phyloP scores from a whole-genome alignment of 2,113 vertebrate genomes.

The Bagarius yarrelli region DNA sequence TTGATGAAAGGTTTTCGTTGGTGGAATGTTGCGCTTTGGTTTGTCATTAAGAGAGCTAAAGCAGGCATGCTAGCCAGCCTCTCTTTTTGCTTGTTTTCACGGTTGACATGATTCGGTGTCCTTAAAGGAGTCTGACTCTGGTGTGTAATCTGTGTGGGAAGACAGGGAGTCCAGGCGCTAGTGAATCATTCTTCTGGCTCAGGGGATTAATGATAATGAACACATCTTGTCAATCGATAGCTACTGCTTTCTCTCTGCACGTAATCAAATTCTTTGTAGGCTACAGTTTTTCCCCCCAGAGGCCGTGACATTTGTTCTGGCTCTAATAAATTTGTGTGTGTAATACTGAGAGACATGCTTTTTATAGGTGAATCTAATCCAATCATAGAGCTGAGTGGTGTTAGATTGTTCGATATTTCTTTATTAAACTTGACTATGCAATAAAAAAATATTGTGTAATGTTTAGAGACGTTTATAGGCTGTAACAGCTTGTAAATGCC shows the following conservation, averaged over 20 bases:
- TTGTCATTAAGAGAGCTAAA: conserved; percentile 27
- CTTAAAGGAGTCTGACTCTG: neutral
- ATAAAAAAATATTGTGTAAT: too few relatives aligned
- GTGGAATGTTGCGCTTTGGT: neutral
- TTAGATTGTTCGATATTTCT: neutral
- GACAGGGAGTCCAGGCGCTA: conserved; percentile 5
- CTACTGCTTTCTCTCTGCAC: conserved; percentile 15
- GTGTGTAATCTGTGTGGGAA: neutral
- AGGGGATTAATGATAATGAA: conserved; percentile 42
- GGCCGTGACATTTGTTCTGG: neutral
- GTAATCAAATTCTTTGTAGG: conserved; percentile 16
- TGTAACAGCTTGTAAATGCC: too few relatives aligned
- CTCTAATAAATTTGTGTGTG: neutral
- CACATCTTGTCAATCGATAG: conserved; percentile 25
- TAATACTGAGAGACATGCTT: neutral
- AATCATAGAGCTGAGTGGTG: neutral
- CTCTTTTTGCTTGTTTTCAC: neutral
- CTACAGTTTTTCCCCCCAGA: neutral
- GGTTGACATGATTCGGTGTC: neutral
- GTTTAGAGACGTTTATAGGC: too few relatives aligned
- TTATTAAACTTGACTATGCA: neutral
- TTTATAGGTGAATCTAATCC: neutral
- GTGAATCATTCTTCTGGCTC: conserved; percentile 27
- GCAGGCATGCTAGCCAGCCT: neutral
- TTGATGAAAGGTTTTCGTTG: conserved; percentile 19